Conservation (phyloP, 2,888 invertebrate species). For the Sinopyrophorus schimmeli region DNA sequence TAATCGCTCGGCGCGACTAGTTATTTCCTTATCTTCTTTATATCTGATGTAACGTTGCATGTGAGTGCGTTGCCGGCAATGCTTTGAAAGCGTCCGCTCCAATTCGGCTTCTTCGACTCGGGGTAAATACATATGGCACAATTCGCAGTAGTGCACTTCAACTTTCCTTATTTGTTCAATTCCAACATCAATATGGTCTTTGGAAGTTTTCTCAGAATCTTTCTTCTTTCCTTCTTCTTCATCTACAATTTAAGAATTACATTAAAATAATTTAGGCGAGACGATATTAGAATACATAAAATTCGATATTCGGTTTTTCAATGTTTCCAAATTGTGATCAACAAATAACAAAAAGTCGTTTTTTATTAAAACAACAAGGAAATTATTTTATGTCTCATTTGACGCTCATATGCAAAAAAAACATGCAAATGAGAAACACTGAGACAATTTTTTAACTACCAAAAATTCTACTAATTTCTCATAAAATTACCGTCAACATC, state of each 20-base stretch:
- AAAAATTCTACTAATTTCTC: no score
- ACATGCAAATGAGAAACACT: constrained; percentile 36
- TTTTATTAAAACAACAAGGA: constrained; percentile 12
- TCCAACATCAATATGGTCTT: constrained; percentile 74
- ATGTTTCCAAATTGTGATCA: constrained; percentile 8
- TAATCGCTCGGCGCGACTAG: constrained; percentile 71
- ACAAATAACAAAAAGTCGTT: not conserved
- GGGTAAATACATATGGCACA: constrained; percentile 76
- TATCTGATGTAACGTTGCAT: constrained; percentile 76
- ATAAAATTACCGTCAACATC: constrained; percentile 71
- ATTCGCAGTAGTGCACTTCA: constrained; percentile 78
- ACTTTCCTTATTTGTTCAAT: constrained; percentile 77
- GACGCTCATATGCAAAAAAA: constrained; percentile 34
- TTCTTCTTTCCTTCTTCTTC: constrained; percentile 35
- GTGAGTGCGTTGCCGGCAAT: constrained; percentile 77
- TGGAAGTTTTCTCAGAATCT: constrained; percentile 51
- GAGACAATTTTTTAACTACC: constrained; percentile 30
- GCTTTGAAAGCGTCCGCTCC: constrained; percentile 50
- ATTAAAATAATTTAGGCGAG: not conserved
- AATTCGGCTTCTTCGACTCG: constrained; percentile 63
- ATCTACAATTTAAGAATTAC: constrained; percentile 19
- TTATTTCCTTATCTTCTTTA: constrained; percentile 75
- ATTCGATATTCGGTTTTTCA: not conserved
- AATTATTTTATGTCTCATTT: constrained; percentile 37
- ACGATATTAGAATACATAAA: not conserved